Percentiles rank a stretch among this genome's conserved stretches.
These are phyloP conservation scores for Centroberyx gerrardi DNA, from an alignment of 2,797 vertebrate genomes.

Conservation along the genomic window DNA sequence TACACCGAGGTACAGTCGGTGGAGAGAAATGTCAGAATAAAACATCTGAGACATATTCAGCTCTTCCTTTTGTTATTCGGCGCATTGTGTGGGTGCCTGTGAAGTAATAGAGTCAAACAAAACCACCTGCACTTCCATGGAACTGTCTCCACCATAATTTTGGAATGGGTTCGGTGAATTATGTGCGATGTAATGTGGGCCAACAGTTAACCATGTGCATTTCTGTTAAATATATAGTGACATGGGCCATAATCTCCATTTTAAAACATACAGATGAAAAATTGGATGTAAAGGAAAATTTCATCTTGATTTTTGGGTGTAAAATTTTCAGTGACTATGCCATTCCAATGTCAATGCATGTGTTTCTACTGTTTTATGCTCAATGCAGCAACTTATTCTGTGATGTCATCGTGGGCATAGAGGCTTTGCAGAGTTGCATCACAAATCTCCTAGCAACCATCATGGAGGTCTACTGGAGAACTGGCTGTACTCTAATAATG, in stretches of 20 bases:
- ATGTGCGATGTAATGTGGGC: not conserved
- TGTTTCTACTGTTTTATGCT: too few relatives aligned
- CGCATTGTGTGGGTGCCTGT: slow-evolving; percentile 49
- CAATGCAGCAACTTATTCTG: too few relatives aligned
- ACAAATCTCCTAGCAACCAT: too few relatives aligned
- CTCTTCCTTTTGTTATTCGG: slow-evolving; percentile 59
- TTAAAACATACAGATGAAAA: too few relatives aligned
- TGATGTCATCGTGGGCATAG: too few relatives aligned
- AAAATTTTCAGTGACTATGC: not conserved
- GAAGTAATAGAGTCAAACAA: slow-evolving; percentile 50
- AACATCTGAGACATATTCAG: slow-evolving; percentile 68
- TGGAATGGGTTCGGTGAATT: not conserved
- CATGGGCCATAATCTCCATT: too few relatives aligned
- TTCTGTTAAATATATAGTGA: too few relatives aligned
- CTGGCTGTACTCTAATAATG: too few relatives aligned
- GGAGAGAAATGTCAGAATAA: slow-evolving; percentile 76
- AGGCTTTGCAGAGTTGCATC: too few relatives aligned
- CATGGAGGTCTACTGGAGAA: too few relatives aligned
- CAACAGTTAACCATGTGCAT: too few relatives aligned
- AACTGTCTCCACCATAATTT: not conserved
- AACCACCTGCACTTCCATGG: slow-evolving; percentile 25
- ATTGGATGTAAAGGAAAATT: not conserved
- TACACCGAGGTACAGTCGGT: slow-evolving; percentile 73
- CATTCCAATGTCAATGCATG: too few relatives aligned
- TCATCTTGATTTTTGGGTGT: not conserved